phyloP scores from a whole-genome alignment of 2,113 vertebrate genomes.

The Brachyhypopomus occidentalis region DNA sequence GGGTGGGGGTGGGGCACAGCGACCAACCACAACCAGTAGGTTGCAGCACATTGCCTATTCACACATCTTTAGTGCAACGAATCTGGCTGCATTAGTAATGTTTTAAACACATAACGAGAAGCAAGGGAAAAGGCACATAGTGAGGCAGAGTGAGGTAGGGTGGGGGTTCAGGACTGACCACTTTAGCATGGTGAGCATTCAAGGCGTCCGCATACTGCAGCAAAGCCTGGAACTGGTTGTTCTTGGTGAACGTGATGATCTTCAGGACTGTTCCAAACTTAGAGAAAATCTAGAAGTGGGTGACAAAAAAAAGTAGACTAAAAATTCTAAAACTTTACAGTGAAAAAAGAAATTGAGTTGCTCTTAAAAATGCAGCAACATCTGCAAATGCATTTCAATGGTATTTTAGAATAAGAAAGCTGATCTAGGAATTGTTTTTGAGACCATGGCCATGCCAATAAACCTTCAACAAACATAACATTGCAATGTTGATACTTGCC shows the following conservation, averaged over 20 bases:
- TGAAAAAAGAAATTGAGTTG: too few relatives aligned
- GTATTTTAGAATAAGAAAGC: background rate
- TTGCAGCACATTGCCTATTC: background rate
- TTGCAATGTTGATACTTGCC: background rate
- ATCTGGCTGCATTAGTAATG: too few relatives aligned
- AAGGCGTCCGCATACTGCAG: conserved; percentile 79
- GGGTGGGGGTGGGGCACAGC: background rate
- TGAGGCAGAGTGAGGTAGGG: background rate
- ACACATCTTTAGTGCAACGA: background rate
- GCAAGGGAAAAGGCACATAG: background rate
- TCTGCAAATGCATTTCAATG: background rate
- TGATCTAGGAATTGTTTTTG: background rate
- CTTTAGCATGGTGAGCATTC: conserved; percentile 82
- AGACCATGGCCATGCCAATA: background rate
- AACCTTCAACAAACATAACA: background rate
- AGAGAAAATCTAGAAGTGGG: conserved; percentile 78
- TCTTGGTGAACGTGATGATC: conserved; percentile 84
- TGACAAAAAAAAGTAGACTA: conserved; percentile 9
- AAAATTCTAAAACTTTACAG: background rate
- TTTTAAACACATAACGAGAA: background rate
- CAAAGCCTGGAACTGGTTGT: conserved; percentile 82
- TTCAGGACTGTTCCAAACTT: conserved; percentile 83
- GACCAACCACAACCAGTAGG: conserved; percentile 10
- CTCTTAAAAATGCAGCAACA: too few relatives aligned
- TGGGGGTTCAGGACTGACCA: conserved; percentile 70